phyloP scores from a whole-genome alignment of 2,888 invertebrate species.

The Margaritifera margaritifera region DNA sequence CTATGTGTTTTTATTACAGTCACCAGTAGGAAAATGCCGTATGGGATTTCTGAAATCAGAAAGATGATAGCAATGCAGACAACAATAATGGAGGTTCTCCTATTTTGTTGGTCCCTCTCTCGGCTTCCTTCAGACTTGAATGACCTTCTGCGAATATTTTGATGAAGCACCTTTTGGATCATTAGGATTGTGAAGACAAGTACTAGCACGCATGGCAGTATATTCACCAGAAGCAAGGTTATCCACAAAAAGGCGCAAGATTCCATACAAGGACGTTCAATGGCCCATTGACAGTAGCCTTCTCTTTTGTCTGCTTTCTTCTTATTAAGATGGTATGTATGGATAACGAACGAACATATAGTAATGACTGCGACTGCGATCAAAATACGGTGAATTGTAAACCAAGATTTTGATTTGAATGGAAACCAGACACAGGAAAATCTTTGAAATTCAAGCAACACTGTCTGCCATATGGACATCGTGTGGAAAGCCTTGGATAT shows the following conservation, averaged over 20 bases:
- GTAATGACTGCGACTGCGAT: constrained; percentile 27
- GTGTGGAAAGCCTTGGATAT: constrained; percentile 40
- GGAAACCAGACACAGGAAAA: constrained; percentile 38
- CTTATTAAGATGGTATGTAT: constrained; percentile 33
- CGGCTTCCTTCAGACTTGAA: too few species aligned
- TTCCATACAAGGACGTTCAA: constrained; percentile 23
- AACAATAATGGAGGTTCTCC: constrained; percentile 20
- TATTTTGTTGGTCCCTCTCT: neutral
- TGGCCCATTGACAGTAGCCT: constrained; percentile 25
- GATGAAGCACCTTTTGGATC: constrained; percentile 5
- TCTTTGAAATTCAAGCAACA: constrained; percentile 33
- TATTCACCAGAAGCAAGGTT: constrained; percentile 17
- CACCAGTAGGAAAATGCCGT: constrained; percentile 28
- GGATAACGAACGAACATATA: constrained; percentile 29
- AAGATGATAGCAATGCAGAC: too few species aligned
- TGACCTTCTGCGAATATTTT: neutral
- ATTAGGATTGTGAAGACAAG: constrained; percentile 10
- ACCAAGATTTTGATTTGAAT: constrained; percentile 20
- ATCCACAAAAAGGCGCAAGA: constrained; percentile 33
- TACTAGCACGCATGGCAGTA: constrained; percentile 22
- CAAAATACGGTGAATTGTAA: constrained; percentile 29
- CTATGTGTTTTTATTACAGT: constrained; percentile 16
- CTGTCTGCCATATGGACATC: constrained; percentile 47
- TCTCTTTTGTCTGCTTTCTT: constrained; percentile 12
- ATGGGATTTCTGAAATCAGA: constrained; percentile 35